phyloP scores from a whole-genome alignment of 2,888 invertebrate species.

The Noctua pronuba region DNA sequence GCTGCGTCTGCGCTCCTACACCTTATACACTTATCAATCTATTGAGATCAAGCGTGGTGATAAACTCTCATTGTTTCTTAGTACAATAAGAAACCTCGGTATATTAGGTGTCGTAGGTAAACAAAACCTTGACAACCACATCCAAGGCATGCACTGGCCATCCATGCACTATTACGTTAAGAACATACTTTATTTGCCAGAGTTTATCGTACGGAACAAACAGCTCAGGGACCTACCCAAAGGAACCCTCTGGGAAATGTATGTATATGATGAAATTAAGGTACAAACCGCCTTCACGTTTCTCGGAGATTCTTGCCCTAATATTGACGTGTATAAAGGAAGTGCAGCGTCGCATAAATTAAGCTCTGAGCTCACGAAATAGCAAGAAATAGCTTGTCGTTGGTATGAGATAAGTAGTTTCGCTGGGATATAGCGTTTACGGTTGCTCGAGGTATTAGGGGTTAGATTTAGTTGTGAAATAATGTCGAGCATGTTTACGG shows the following conservation, averaged over 20 bases:
- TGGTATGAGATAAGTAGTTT: conserved; percentile 35
- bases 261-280: conserved; percentile 40
- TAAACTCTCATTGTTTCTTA: too few species aligned
- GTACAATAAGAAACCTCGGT: not conserved
- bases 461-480: conserved; percentile 29
- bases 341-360: conserved; percentile 55
- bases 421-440: conserved; percentile 36
- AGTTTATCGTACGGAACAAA: conserved; percentile 55
- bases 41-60: too few species aligned
- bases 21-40: too few species aligned
- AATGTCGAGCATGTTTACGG: conserved; percentile 20
- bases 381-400: conserved; percentile 51
- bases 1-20: too few species aligned
- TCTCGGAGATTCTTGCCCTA: conserved; percentile 8
- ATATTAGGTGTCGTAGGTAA: not conserved
- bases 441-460: conserved; percentile 11
- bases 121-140: conserved; percentile 30
- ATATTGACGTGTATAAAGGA: conserved; percentile 53
- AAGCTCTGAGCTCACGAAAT: conserved; percentile 47
- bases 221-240: conserved; percentile 16
- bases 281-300: conserved; percentile 10
- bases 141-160: conserved; percentile 35
- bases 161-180: conserved; percentile 52
- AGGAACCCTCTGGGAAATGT: conserved; percentile 38
- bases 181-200: conserved; percentile 56